phyloP scores from a whole-genome alignment of 2,113 vertebrate species.

The Crotalus helleri region DNA sequence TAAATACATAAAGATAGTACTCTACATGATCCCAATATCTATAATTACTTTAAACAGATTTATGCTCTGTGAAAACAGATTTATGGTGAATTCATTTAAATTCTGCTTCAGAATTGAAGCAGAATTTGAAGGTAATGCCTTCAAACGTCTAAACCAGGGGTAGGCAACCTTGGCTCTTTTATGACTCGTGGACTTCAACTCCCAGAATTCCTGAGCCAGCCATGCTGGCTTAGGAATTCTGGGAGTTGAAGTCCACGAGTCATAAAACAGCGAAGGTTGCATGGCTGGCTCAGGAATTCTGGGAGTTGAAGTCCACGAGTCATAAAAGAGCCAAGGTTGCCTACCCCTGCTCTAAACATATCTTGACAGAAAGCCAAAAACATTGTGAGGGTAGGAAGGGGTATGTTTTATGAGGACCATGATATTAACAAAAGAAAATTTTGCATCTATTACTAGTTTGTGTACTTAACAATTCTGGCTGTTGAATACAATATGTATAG shows the following conservation, averaged over 20 bases:
- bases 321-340: no score
- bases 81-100: not conserved
- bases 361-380: not conserved
- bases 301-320: no score
- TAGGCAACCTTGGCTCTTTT: no score
- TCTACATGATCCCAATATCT: not conserved
- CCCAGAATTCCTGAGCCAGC: no score
- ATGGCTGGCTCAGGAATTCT: no score
- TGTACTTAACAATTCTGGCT: not conserved
- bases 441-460: not conserved
- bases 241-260: no score
- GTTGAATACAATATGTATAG: not conserved
- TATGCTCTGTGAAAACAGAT: not conserved
- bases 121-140: no score
- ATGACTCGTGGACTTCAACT: no score
- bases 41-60: not conserved
- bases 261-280: no score
- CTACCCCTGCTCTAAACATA: not conserved
- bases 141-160: not conserved
- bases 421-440: not conserved
- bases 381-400: not conserved
- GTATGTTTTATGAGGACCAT: not conserved
- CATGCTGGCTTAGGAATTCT: no score
- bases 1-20: not conserved
- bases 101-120: not conserved